Evolutionary conservation across 2,113 vertebrate species (phyloP), one percentile per base, ranked within the genome.

Genomic region (Chauna torquata): DNA sequence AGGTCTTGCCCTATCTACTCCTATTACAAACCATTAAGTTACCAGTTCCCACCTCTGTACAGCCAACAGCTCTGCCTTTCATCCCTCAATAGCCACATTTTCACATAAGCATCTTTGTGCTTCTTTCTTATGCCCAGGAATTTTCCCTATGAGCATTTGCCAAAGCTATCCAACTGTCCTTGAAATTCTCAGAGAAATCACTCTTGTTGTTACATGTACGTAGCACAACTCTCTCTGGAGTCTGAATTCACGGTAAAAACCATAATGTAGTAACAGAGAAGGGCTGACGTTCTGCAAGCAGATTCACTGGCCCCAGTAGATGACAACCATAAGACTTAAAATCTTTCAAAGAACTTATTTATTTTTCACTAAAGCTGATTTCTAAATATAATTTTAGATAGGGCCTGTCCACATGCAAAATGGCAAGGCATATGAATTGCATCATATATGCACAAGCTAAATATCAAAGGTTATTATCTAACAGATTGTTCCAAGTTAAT

Each of bases 401-500:
- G 19, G 28, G 57, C 30, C 81, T 52, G 66, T 80, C 7, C 40
- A 25, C 58, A 79, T 42, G 6, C 36, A 11, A 13, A 47, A 70
- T 12, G 65, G 77, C 83, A 65, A 72, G 49, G 77, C 34, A 27
- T 9, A 54, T 5, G 61, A 79, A 58, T 8, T 27, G 66, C 86
- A 81, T 44, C 55, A 70, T 65, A 0, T 44, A 4, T 3, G 64
- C 72, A 87, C 22, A 30, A 91, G 89, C 74, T 85, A 84, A 95
- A 82, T 89, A 58, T 14, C 94, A 93, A 70, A 65, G 92, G 65
- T 19, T 90, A 54, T 27, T 66, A 55, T 18, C 85, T 64, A 50
- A 90, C 90, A 94, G 92, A 94, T 76, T 89, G 86, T 61, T 87
- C 25, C 9, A 83, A 88, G 74, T 54, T 49, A 85, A 74, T 19